phyloP scores from a whole-genome alignment of 1,140 invertebrate genomes.

The Pissodes strobi region DNA sequence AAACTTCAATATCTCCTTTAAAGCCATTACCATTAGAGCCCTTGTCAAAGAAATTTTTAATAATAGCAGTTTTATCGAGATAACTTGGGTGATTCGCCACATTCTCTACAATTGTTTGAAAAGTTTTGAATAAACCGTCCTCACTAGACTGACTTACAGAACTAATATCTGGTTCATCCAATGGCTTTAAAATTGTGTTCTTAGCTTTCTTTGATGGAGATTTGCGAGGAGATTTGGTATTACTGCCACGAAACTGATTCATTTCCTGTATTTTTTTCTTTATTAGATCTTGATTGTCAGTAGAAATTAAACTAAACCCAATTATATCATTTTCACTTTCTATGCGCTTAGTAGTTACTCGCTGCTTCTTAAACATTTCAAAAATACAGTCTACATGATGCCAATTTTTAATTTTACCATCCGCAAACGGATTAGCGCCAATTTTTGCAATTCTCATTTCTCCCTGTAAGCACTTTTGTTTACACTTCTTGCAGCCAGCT shows the following conservation, averaged over 20 bases:
- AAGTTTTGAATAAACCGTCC: conserved; percentile 64
- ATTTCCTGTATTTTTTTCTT: conserved; percentile 64
- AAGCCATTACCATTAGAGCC: conserved; percentile 71
- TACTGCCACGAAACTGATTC: conserved; percentile 50
- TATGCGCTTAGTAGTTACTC: conserved; percentile 80
- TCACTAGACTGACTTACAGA: too few relatives aligned
- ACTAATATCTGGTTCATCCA: too few relatives aligned
- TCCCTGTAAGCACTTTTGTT: conserved; percentile 75
- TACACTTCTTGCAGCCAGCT: conserved; percentile 87
- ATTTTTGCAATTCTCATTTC: conserved; percentile 75
- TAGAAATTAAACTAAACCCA: conserved; percentile 70
- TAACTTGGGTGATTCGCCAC: conserved; percentile 80
- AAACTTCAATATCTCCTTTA: conserved; percentile 77
- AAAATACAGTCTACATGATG: conserved; percentile 81
- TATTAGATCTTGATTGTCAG: conserved; percentile 71
- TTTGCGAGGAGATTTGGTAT: conserved; percentile 56
- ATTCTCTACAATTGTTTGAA: conserved; percentile 75
- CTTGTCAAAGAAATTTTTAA: conserved; percentile 71
- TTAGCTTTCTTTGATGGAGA: too few relatives aligned
- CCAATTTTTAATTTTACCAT: conserved; percentile 87
- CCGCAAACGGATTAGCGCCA: conserved; percentile 76
- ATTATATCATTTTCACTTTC: conserved; percentile 78
- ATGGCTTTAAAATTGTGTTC: too few relatives aligned
- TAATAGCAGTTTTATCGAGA: conserved; percentile 77
- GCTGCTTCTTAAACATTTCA: conserved; percentile 75